These are phyloP conservation scores for Nezara viridula DNA, from an alignment of 2,888 invertebrate species.

Conservation along the genomic window DNA sequence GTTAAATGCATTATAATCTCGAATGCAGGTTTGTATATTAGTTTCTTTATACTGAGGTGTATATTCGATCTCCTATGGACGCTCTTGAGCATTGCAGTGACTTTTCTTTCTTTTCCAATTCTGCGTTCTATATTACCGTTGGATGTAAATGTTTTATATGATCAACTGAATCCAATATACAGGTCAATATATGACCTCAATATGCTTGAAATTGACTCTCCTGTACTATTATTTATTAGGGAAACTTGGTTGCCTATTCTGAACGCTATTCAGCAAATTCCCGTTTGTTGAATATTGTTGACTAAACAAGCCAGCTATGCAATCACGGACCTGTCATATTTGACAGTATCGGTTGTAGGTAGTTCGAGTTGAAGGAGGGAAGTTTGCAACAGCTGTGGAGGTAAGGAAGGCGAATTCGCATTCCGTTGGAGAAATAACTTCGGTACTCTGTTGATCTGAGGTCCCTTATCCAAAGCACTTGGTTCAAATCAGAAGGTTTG, in stretches of 20 bases:
- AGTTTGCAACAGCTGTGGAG: not conserved
- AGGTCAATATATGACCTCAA: not conserved
- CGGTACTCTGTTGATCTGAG: not conserved
- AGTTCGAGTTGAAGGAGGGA: not conserved
- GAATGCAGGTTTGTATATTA: too few species aligned
- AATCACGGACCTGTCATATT: not conserved
- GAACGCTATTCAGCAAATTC: not conserved
- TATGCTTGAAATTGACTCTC: not conserved
- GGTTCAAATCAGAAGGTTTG: not conserved
- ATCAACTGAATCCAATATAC: too few species aligned
- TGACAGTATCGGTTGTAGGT: constrained; percentile 1
- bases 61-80: too few species aligned
- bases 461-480: not conserved
- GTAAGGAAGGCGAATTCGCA: not conserved
- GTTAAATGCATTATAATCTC: too few species aligned
- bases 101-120: too few species aligned
- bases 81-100: too few species aligned
- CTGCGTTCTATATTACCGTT: too few species aligned
- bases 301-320: constrained; percentile 9
- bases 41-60: too few species aligned
- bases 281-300: not conserved
- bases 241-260: not conserved
- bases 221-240: not conserved
- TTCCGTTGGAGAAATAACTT: not conserved
- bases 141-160: too few species aligned